Percentiles rank a stretch among this genome's conserved stretches.
phyloP scores from a whole-genome alignment of 2,888 invertebrate genomes.

The Drosophila recens region DNA sequence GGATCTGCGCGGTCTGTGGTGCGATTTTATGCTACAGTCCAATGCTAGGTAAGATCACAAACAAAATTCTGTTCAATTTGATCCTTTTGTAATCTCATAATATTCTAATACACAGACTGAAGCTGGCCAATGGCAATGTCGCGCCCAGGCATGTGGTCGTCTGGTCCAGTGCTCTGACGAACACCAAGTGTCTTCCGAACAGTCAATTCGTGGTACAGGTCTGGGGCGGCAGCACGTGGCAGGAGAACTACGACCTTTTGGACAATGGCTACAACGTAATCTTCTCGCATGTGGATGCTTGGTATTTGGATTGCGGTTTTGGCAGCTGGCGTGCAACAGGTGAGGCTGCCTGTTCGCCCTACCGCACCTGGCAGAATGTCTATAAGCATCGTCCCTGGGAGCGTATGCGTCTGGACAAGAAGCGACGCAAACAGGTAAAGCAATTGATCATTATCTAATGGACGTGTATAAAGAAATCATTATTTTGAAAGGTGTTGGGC shows the following conservation, averaged over 20 bases:
- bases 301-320: constrained; percentile 95
- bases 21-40: constrained; percentile 90
- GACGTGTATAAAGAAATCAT: neutral
- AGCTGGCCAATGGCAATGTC: constrained; percentile 84
- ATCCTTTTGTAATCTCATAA: neutral
- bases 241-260: constrained; percentile 91
- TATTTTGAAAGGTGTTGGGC: constrained; percentile 86
- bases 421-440: constrained; percentile 82
- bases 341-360: constrained; percentile 94
- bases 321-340: constrained; percentile 92
- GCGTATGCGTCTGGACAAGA: constrained; percentile 84
- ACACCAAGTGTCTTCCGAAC: constrained; percentile 89
- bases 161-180: constrained; percentile 92
- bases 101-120: constrained; percentile 69
- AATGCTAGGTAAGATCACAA: constrained; percentile 84
- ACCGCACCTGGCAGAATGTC: constrained; percentile 94
- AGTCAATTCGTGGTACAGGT: constrained; percentile 89
- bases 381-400: constrained; percentile 94
- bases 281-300: constrained; percentile 94
- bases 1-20: constrained; percentile 92
- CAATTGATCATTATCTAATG: neutral
- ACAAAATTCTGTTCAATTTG: too few relatives aligned
- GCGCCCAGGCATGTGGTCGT: constrained; percentile 86
- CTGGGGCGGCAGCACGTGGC: constrained; percentile 94
- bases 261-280: constrained; percentile 92